Conservation (phyloP, 2,113 vertebrate species). For the Ariopsis seemanni region DNA sequence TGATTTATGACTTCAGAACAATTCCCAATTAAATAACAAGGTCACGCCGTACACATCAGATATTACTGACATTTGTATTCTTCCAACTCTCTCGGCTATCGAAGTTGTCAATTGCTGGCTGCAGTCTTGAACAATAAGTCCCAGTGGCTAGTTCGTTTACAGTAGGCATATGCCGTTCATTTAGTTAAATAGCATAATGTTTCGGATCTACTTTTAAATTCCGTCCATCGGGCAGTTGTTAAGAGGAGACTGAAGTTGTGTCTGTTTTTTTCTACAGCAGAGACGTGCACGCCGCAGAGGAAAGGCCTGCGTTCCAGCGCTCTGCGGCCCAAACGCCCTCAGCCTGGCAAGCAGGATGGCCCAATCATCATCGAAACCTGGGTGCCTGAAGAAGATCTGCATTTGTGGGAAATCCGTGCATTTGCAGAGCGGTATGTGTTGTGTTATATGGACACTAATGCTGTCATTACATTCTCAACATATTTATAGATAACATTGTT, state of each 20-base stretch:
- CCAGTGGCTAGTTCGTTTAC: not conserved
- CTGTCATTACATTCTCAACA: too few relatives aligned
- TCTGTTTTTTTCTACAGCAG: slow-evolving; percentile 49
- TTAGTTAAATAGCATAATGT: not conserved
- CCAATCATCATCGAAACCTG: slow-evolving; percentile 96
- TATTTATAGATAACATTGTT: too few relatives aligned
- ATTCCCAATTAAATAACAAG: too few relatives aligned
- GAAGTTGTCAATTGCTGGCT: not conserved
- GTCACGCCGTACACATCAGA: too few relatives aligned
- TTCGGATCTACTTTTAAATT: not conserved
- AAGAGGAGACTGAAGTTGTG: not conserved
- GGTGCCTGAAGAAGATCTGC: slow-evolving; percentile 96
- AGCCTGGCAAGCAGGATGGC: slow-evolving; percentile 93
- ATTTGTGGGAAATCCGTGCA: slow-evolving; percentile 97
- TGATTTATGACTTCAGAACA: too few relatives aligned
- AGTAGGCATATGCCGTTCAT: not conserved
- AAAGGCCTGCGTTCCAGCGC: slow-evolving; percentile 89
- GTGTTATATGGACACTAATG: not conserved
- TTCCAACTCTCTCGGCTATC: not conserved
- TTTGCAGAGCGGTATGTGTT: slow-evolving; percentile 98
- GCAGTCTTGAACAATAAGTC: not conserved
- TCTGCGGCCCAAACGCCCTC: slow-evolving; percentile 92
- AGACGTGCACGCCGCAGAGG: slow-evolving; percentile 93
- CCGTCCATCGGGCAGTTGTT: not conserved
- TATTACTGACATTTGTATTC: not conserved